phyloP scores from a whole-genome alignment of 2,113 vertebrate species.

The Mirounga angustirostris region DNA sequence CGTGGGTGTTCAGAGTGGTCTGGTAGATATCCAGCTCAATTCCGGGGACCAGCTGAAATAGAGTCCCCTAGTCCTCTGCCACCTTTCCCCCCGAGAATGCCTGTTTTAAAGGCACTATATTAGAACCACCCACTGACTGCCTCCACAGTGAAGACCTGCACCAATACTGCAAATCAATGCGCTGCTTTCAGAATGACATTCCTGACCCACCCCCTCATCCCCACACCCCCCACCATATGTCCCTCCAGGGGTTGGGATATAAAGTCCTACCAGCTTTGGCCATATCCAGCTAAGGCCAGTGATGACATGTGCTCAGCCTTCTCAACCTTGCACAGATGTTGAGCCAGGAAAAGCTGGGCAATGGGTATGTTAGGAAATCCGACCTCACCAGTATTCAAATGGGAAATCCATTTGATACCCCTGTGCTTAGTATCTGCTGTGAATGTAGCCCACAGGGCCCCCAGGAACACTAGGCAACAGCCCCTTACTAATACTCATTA shows the following conservation, averaged over 20 bases:
- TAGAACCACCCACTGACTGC: not conserved
- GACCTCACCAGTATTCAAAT: not conserved
- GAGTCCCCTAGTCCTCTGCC: too few relatives aligned
- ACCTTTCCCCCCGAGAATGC: not conserved
- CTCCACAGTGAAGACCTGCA: not conserved
- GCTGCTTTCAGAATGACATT: not conserved
- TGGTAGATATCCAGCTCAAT: too few relatives aligned
- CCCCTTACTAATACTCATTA: fast-evolving
- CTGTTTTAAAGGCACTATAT: not conserved
- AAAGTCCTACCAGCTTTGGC: not conserved
- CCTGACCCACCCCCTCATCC: not conserved
- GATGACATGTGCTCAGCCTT: not conserved
- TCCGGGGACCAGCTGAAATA: too few relatives aligned
- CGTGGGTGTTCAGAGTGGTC: too few relatives aligned
- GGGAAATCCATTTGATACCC: not conserved
- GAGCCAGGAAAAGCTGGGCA: not conserved
- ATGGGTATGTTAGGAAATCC: not conserved
- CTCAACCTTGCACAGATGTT: not conserved
- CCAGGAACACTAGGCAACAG: not conserved
- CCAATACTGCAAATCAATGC: not conserved
- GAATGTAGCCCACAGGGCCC: not conserved
- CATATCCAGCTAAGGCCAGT: not conserved
- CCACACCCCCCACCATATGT: not conserved
- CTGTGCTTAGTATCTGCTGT: not conserved
- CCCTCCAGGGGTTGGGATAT: not conserved